Conservation (phyloP, 2,113 vertebrate genomes). For the Sinocyclocheilus maitianheensis region DNA sequence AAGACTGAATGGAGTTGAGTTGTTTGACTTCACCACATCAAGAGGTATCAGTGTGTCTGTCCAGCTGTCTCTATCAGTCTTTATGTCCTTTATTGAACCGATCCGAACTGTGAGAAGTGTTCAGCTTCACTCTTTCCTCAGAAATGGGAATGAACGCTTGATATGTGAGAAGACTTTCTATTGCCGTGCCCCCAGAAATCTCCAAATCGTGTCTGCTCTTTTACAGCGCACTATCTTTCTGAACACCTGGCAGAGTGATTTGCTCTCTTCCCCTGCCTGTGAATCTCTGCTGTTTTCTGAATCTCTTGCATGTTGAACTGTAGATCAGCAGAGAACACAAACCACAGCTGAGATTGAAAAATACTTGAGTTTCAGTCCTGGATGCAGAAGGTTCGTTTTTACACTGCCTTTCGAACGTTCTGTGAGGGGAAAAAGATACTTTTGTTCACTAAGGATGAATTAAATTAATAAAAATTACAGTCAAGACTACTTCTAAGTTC, state of each 20-base stretch:
- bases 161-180: conserved; percentile 34
- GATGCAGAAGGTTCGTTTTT: background rate
- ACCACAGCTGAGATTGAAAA: conserved; percentile 38
- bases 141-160: conserved; percentile 44
- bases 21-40: background rate
- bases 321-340: conserved; percentile 42
- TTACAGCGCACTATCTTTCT: conserved; percentile 20
- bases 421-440: background rate
- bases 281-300: conserved; percentile 26
- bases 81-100: conserved; percentile 26
- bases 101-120: conserved; percentile 30
- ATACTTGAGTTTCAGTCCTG: conserved; percentile 21
- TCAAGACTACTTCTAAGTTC: background rate
- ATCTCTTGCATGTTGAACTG: conserved; percentile 29
- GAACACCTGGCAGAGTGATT: conserved; percentile 36
- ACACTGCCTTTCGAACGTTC: background rate
- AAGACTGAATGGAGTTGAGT: conserved; percentile 24
- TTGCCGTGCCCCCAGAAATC: conserved; percentile 20
- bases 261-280: conserved; percentile 2
- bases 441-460: background rate
- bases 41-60: background rate
- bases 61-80: background rate
- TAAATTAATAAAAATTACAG: background rate
- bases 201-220: conserved; percentile 24
- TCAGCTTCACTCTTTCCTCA: conserved; percentile 25